Evolutionary conservation across 2,888 invertebrate genomes (phyloP).

Genomic region (Therioaphis trifolii): DNA sequence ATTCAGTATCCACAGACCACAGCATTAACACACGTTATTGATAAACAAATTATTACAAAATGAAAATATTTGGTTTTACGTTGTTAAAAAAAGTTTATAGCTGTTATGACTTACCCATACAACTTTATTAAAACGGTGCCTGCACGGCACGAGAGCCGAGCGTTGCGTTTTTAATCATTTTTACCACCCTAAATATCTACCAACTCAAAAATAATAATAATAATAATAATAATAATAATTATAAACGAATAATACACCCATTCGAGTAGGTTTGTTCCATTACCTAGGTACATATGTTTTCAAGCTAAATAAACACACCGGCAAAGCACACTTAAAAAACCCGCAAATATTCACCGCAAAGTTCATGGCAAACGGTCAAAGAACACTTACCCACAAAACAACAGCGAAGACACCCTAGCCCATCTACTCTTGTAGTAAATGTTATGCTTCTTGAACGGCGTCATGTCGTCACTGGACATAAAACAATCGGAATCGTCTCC

Average conservation of each 20-base stretch:
- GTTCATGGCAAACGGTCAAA: background rate
- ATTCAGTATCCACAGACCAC: no score
- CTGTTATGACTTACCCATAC: no score
- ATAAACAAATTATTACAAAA: no score
- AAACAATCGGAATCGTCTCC: constrained; percentile 57
- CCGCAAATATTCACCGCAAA: background rate
- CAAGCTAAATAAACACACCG: constrained; percentile 49
- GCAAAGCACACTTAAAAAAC: constrained; percentile 12
- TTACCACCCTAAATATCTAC: background rate
- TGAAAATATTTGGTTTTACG: no score
- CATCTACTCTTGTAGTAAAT: constrained; percentile 58
- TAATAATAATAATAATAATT: no score
- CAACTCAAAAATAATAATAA: background rate
- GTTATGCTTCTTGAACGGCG: constrained; percentile 57
- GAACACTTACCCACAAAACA: constrained; percentile 51
- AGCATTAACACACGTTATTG: no score
- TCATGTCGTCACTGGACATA: constrained; percentile 59
- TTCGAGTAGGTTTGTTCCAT: background rate
- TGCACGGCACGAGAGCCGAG: no score
- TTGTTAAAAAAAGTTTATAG: no score
- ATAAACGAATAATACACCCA: background rate
- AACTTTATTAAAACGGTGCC: no score
- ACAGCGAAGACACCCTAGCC: constrained; percentile 50
- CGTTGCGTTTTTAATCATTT: no score
- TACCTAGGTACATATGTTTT: constrained; percentile 19